Percentiles rank a stretch among this genome's conserved stretches.
Conservation (phyloP, 2,797 vertebrate genomes). For the Garrulus glandarius region DNA sequence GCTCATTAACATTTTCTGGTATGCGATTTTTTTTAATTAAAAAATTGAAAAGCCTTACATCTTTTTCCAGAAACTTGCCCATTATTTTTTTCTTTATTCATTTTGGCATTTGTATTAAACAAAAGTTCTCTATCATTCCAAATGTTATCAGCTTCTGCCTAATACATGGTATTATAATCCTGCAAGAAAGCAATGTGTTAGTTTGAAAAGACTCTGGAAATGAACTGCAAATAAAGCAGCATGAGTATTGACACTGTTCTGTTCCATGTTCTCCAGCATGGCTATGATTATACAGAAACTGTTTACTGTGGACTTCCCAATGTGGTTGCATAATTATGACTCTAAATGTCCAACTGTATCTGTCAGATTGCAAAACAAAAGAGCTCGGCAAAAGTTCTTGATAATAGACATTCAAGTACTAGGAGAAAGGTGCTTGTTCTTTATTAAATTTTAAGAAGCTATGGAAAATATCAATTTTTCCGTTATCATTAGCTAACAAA, state of each 20-base stretch:
- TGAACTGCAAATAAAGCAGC: conserved; percentile 27
- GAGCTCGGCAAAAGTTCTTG: not conserved
- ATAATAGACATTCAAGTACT: not conserved
- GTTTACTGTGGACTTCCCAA: conserved; percentile 19
- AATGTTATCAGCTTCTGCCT: conserved; percentile 41
- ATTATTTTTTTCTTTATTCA: conserved; percentile 51
- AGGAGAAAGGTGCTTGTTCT: not conserved
- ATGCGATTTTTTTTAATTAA: conserved; percentile 68
- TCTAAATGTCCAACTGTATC: not conserved
- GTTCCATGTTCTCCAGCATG: not conserved
- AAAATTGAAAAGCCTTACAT: conserved; percentile 58
- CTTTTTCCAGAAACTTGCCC: conserved; percentile 48
- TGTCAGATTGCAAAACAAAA: not conserved
- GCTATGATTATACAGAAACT: not conserved
- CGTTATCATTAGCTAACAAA: not conserved
- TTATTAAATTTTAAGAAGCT: not conserved
- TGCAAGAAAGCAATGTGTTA: not conserved
- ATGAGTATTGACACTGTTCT: not conserved
- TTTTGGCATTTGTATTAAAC: conserved; percentile 51
- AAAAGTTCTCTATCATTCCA: not conserved
- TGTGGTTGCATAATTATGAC: not conserved
- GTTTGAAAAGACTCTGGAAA: not conserved
- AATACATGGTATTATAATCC: not conserved
- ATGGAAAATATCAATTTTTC: not conserved
- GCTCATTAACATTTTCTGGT: conserved; percentile 67